Evolutionary conservation across 2,797 vertebrate genomes (phyloP), one percentile per base, ranked within the genome.

Genomic region (Chrysocyon brachyurus): DNA sequence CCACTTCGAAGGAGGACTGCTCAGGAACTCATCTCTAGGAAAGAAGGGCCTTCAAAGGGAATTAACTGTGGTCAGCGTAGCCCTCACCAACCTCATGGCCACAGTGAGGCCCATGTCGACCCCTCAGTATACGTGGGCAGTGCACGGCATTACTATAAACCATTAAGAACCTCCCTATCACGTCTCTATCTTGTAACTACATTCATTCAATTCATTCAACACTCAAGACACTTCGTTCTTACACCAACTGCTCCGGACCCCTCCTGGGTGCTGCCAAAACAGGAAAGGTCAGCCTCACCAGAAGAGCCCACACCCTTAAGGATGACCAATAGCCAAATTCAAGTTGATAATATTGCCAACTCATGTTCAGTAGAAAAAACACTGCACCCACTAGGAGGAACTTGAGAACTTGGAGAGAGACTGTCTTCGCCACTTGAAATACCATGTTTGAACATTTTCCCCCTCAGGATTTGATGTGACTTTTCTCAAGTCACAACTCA

Each of bases 381-480:
- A 4, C 21, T 0, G 26, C 1, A 0, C 11, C 7, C 49, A 9
- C 0, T 4, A 22, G 9, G 54, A 54, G 81, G 72, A 54, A 52
- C 24, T 10, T 4, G 0, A 56, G 85, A 77, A n/a, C 52, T 5
- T 9, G 26, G 15, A 56, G n/a, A 40, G 1, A 1, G n/a, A 22
- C 28, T 46, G 52, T 14, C 82, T 49, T 54, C 36, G 56, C 2
- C 6, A 31, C 28, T 16, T 14, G 26, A 21, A 83, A 73, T 3
- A 75, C 24, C 64, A 14, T 49, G n/a, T 28, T 1, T 68, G 28
- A 91, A 59, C 21, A 24, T 70, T 7, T 22, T 19, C 56, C 33
- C 52, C 22, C 70, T 54, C 31, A 24, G 15, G 19, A 83, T 36
- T 81, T 11, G 31, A 24, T 31, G 26, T 75, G 52, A 40, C 75